Conservation (phyloP, 2,888 invertebrate species). For the Macrosiphum euphorbiae region DNA sequence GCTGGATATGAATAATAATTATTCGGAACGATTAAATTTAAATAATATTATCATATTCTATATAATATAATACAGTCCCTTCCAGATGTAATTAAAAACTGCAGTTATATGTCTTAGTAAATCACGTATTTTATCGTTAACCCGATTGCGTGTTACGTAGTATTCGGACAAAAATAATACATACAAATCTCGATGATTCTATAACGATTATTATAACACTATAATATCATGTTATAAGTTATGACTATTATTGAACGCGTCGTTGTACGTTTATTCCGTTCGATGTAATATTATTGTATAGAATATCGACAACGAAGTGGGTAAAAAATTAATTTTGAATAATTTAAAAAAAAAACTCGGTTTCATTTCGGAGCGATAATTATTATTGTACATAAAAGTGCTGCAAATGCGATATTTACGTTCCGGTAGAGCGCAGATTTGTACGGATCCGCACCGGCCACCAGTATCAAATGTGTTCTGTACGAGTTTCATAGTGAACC, state of each 20-base stretch:
- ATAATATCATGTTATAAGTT: neutral
- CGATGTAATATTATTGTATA: neutral
- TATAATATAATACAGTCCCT: neutral
- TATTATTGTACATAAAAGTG: conserved; percentile 6
- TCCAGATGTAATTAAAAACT: neutral
- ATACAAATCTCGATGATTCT: neutral
- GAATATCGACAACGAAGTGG: neutral
- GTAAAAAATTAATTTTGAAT: neutral
- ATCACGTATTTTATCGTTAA: neutral
- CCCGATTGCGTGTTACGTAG: neutral
- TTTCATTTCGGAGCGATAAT: conserved; percentile 11
- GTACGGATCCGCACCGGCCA: neutral
- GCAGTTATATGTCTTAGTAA: neutral
- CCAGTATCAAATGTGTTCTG: neutral
- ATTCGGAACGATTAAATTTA: neutral
- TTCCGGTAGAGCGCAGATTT: conserved; percentile 61
- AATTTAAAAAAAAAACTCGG: neutral
- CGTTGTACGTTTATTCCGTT: neutral
- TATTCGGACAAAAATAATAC: neutral
- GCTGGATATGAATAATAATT: neutral
- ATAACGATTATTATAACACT: neutral
- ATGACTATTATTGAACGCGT: neutral
- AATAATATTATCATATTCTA: neutral
- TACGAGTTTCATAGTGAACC: conserved; percentile 23
- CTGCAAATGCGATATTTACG: conserved; percentile 22